Percentiles rank a stretch among this genome's conserved stretches.
Conservation (phyloP, 2,888 invertebrate species). For the Meteorus cinctellus region DNA sequence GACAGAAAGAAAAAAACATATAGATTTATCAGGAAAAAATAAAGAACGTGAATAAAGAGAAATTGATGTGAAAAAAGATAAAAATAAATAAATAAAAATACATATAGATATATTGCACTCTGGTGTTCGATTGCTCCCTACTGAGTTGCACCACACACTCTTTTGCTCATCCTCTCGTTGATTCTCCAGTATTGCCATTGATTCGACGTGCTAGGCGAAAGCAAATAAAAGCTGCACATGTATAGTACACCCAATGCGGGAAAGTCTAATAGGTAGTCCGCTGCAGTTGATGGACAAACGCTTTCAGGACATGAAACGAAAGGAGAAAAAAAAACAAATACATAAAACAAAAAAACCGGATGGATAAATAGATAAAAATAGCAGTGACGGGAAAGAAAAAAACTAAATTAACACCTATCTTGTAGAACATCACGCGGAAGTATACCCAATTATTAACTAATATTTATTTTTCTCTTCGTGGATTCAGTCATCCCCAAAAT, state of each 20-base stretch:
- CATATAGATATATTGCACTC: neutral
- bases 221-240: slow-evolving; percentile 23
- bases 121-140: slow-evolving; percentile 2
- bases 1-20: neutral
- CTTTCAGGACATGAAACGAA: neutral
- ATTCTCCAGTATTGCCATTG: slow-evolving; percentile 24
- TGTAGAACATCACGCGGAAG: too few species aligned
- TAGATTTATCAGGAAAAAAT: neutral
- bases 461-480: too few species aligned
- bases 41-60: neutral
- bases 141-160: slow-evolving; percentile 8
- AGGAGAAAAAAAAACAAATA: neutral
- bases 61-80: neutral
- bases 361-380: neutral
- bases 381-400: neutral
- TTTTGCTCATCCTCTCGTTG: slow-evolving; percentile 10
- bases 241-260: slow-evolving; percentile 3
- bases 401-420: neutral
- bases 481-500: too few species aligned
- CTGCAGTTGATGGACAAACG: slow-evolving; percentile 22
- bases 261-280: slow-evolving; percentile 17
- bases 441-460: too few species aligned
- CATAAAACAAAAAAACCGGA: neutral
- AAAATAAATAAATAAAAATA: slow-evolving; percentile 6
- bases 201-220: slow-evolving; percentile 23